Evolutionary conservation across 2,113 vertebrate genomes (phyloP).

Genomic region (Noturus placidus): DNA sequence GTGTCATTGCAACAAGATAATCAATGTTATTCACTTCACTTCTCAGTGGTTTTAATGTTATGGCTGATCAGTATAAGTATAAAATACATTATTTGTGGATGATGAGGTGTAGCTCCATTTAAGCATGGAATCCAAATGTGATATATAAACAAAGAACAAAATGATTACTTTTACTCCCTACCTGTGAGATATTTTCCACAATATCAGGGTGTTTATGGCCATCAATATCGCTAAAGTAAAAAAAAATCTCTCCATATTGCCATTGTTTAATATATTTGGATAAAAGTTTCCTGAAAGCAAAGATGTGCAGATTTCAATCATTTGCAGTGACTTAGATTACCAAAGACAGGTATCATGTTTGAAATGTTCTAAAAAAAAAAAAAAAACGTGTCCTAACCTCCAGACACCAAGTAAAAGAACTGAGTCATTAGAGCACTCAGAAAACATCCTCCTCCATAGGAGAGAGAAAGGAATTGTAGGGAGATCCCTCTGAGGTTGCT

Average conservation of each 20-base stretch:
- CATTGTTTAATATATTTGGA: constrained; percentile 80
- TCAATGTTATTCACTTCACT: too few species aligned
- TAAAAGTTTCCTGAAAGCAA: constrained; percentile 82
- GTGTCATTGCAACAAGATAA: too few species aligned
- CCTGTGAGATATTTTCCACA: constrained; percentile 86
- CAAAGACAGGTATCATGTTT: background rate
- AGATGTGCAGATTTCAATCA: constrained; percentile 5
- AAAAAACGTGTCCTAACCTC: constrained; percentile 71
- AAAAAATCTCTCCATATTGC: constrained; percentile 89
- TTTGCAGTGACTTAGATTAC: background rate
- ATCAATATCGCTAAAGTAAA: constrained; percentile 84
- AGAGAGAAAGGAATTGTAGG: constrained; percentile 83
- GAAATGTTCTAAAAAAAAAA: background rate
- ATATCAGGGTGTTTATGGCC: constrained; percentile 78
- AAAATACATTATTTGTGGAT: background rate
- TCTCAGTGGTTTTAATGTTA: too few species aligned
- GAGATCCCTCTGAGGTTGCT: constrained; percentile 79
- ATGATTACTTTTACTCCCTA: constrained; percentile 54
- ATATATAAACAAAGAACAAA: background rate
- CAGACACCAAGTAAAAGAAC: constrained; percentile 74
- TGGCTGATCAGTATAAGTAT: background rate
- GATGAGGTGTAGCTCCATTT: background rate
- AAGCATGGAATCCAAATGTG: background rate
- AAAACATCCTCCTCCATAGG: constrained; percentile 86
- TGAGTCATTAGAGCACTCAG: constrained; percentile 82